Percentiles rank a stretch among this genome's conserved stretches.
Conservation (phyloP, 2,888 invertebrate species). For the Willowsia nigromaculata region DNA sequence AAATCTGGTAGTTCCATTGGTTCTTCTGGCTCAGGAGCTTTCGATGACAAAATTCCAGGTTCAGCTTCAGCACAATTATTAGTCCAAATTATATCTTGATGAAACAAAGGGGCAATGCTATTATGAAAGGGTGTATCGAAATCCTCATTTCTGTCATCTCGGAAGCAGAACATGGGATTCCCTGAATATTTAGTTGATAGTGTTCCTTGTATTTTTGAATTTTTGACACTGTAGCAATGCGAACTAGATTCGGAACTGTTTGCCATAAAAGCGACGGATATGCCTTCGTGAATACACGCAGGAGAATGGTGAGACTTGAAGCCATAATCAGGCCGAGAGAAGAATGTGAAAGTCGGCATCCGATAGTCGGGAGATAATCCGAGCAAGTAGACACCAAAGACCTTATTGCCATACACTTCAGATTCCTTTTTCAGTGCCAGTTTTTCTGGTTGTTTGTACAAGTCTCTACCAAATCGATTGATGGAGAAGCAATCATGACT, state of each 20-base stretch:
- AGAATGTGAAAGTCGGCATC: conserved; percentile 26
- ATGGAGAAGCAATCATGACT: conserved; percentile 55
- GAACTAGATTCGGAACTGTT: conserved; percentile 22
- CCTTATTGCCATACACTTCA: conserved; percentile 51
- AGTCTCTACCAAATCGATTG: conserved; percentile 16
- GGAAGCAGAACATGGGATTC: conserved; percentile 24
- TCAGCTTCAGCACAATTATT: background rate
- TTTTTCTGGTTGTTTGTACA: background rate
- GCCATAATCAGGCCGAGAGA: conserved; percentile 38
- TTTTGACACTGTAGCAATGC: conserved; percentile 34
- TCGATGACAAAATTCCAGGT: background rate
- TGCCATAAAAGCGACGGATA: conserved; percentile 27
- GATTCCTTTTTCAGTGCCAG: conserved; percentile 27
- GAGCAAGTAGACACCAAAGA: conserved; percentile 47
- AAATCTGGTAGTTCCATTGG: conserved; percentile 51
- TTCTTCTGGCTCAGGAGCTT: background rate
- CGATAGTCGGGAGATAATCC: conserved; percentile 42
- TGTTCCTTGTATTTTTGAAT: conserved; percentile 36
- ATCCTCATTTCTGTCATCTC: conserved; percentile 29
- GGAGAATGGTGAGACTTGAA: background rate
- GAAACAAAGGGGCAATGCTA: background rate
- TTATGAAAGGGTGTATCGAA: conserved; percentile 49
- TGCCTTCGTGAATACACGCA: conserved; percentile 38
- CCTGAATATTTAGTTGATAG: background rate
- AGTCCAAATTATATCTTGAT: conserved; percentile 35